A percentile compares a stretch with the other conserved stretches of the same genome.
Conservation (phyloP, 2,888 invertebrate genomes). For the Eristalinus sepulchralis region DNA sequence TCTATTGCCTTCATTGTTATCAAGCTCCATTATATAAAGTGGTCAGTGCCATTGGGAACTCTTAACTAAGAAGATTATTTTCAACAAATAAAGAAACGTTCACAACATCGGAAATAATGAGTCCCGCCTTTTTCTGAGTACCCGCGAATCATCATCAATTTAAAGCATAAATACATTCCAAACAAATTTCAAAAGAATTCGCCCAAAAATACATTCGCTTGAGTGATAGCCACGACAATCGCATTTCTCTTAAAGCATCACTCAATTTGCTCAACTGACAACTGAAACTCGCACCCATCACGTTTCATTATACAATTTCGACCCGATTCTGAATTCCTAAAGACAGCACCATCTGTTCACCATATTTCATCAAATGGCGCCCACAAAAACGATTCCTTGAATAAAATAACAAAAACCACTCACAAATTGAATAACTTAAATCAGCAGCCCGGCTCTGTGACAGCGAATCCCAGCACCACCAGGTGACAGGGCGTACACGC, state of each 20-base stretch:
- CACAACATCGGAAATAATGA: no score
- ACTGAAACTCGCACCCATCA: background rate
- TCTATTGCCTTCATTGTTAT: no score
- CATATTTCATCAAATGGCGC: background rate
- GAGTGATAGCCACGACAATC: no score
- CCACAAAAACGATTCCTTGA: background rate
- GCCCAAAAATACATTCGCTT: no score
- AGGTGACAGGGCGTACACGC: constrained; percentile 29
- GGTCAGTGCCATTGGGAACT: no score
- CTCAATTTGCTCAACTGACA: background rate
- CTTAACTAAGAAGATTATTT: no score
- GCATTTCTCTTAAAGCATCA: background rate
- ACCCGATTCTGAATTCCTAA: background rate
- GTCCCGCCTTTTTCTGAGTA: no score
- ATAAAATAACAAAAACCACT: background rate
- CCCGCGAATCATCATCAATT: no score
- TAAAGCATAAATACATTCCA: no score
- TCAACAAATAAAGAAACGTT: no score
- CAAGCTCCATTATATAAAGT: no score
- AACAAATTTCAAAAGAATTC: no score
- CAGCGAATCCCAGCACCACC: constrained; percentile 15
- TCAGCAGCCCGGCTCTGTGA: constrained; percentile 22
- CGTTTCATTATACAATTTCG: background rate
- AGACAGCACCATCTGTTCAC: background rate
- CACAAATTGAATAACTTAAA: constrained; percentile 46